Evolutionary conservation across 2,888 invertebrate species (phyloP).

Genomic region (Spisula solida): DNA sequence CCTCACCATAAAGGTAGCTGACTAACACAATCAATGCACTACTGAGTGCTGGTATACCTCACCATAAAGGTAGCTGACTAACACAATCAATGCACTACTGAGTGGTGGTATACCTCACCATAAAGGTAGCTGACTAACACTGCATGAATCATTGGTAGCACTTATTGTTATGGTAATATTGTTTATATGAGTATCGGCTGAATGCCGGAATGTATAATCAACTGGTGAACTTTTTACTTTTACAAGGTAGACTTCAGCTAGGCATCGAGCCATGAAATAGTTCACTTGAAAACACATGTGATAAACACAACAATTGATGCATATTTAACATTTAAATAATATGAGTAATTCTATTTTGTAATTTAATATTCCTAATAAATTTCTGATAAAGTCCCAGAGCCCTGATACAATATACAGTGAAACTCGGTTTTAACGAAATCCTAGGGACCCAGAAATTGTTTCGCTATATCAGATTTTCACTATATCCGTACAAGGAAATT

Average conservation of each 20-base stretch:
- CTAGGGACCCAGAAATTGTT: no score
- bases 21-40: no score
- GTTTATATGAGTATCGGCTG: background rate
- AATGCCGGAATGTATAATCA: background rate
- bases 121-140: background rate
- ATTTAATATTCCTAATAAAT: no score
- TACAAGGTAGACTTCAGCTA: background rate
- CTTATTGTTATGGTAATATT: slow-evolving; percentile 1
- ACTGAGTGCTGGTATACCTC: no score
- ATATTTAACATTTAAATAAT: background rate
- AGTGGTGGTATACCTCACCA: background rate
- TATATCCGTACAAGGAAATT: no score
- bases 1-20: background rate
- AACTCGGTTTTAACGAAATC: no score
- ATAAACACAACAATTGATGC: background rate
- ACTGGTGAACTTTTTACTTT: background rate
- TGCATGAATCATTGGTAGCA: background rate
- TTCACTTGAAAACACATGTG: background rate
- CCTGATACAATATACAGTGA: no score
- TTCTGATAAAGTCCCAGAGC: no score
- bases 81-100: background rate
- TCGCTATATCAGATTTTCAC: no score
- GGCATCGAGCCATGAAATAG: background rate
- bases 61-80: background rate
- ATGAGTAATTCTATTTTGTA: background rate